Evolutionary conservation across 2,797 vertebrate species (phyloP), one percentile per base, ranked within the genome.

Genomic region (Numenius phaeopus): DNA sequence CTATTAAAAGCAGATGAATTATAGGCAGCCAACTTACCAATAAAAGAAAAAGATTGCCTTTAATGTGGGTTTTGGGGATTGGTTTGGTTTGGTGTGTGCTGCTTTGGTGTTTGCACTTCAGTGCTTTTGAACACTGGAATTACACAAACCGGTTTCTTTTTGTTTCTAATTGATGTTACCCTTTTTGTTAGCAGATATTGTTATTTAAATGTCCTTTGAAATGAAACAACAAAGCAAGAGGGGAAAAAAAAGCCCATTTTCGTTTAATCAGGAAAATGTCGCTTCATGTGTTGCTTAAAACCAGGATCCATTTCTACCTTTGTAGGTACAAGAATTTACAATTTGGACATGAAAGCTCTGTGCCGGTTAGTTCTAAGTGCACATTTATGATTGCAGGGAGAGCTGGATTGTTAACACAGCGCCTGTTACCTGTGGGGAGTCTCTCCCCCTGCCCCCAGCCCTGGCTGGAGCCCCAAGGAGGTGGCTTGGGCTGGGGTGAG

Each of bases 1-100:
- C 37, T 88, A 3, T 72, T 86, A 62, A 67, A 93, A 86, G 49
- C 58, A 83, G 70, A 40, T 47, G 44, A 82, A 40, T 95, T 88
- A 30, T 79, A 91, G 32, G 44, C 70, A 93, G 73, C 14, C 54
- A 78, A 62, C 8, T 73, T 89, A 29, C 3, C 1, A 11, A 19
- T 61, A 54, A 55, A 57, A 69, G 20, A 52, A 49, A 76, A 62
- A 79, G 21, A 7, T 47, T 86, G 24, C 42, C 93, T 97, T 97
- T 97, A 88, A 95, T 97, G 97, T 97, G 97, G 94, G 77, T 93
- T 97, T 94, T 58, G 93, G 85, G 91, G 85, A 72, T 90, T 72
- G 94, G 91, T 79, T 90, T 93, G 88, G 85, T 95, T 91, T 94
- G 52, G 59, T 93, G 64, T 94, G 49, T 72, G 79, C 61, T 84